Base-by-base conservation (phyloP, 1,140 invertebrate genomes). In the Grapholita molesta region DNA sequence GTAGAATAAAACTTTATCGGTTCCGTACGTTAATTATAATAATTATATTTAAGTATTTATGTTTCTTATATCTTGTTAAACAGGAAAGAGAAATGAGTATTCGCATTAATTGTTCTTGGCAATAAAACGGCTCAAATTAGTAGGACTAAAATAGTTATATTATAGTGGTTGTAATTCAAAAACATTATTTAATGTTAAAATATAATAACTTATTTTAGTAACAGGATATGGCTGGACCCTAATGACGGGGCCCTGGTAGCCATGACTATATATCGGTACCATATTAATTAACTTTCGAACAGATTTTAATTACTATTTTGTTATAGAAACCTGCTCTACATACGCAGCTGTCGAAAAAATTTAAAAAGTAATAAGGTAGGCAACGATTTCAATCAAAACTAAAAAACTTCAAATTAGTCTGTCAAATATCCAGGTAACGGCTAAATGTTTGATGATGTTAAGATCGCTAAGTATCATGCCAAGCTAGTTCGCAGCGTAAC, bases 271-370 rank as follows among this genome's bases (percentile, higher is more conserved):
- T 65, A 35, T 35, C 61, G n/a, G 28, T 12, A 52, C 52, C 23
- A 70, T 61, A 61, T 72, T 75, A 71, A 77, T 77, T 74, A 75
- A 71, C 69, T 74, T 72, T 74, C 57, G 48, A 72, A 70, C 21
- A 70, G 42, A 73, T 71, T 21, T 32, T 48, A 67, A 48, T 72
- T 66, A 33, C 67, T 66, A 70, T 68, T 68, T 61, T 61, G 42
- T 61, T 61, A 61, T 61, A 61, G 32, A 30, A 28, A 61, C 55
- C 42, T 21, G 15, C 42, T 48, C 6, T 30, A 61, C 15, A n/a
- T 61, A 61, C n/a, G 24, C 15, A 61, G 55, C 55, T 61, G 55
- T 61, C 55, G 32, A 61, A 18, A 12, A 8, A 61, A 61, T 28
- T 25, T 61, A 61, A 61, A 61, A 61, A 61, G 55, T 15, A 61